Base-by-base conservation (phyloP, 2,113 vertebrate species). In the Himantopus leucocephalus region DNA sequence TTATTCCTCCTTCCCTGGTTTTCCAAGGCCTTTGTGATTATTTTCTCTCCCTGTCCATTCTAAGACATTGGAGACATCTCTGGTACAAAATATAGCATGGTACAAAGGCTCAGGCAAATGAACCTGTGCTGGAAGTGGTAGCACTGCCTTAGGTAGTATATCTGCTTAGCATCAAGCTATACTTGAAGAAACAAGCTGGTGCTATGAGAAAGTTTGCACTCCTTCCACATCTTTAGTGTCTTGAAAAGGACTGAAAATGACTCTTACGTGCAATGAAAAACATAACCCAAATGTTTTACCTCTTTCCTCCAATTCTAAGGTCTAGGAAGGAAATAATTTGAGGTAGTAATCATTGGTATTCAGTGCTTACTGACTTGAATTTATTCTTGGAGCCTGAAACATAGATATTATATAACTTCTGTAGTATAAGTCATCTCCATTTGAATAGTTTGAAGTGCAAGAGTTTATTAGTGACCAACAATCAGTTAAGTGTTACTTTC, bases 1-100 rank as follows among this genome's bases (percentile, higher is more conserved):
- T 60, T 34, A 23, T 43, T 88, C 7, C 3, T 71, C 16, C 7
- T 63, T 50, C 22, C 17, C 3, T 45, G 35, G 4, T 80, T 55
- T 90, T 88, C 27, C 5, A 75, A 58, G 55, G 26, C 17, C 12
- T 73, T 67, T 56, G 27, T 80, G 45, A 29, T 50, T 5, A 37
- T 75, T 62, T 92, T 82, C 6, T 12, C 5, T 2, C 3, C 3
- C 1, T 26, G 9, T 29, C 15, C 2, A 0, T 39, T 66, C 48
- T 21, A 52, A 43, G 62, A 29, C 21, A 24, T 68, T 70, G 82
- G 48, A 23, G 22, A 39, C 23, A 8, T 35, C 27, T 45, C 19
- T 85, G 14, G 14, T 71, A 53, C 50, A 82, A 81, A 66, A 32
- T 17, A 21, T 0, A 53, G 70, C 29, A 8, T 17, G 47, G 43